Conservation (phyloP, 1,140 invertebrate species). For the Lordiphosa collinella region DNA sequence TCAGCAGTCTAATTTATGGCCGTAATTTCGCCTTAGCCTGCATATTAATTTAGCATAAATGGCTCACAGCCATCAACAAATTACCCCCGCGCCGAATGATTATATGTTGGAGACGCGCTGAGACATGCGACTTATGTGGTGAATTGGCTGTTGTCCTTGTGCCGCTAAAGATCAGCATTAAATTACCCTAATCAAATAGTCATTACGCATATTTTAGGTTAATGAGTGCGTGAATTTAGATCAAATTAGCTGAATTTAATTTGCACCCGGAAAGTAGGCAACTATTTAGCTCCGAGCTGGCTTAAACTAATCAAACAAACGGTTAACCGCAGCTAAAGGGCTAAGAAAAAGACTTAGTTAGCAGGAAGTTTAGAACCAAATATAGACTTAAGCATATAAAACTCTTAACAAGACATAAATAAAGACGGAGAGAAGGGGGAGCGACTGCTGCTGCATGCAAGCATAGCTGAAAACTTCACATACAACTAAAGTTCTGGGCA, state of each 20-base stretch:
- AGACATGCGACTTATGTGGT: constrained; percentile 26
- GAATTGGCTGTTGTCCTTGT: constrained; percentile 34
- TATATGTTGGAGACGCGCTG: constrained; percentile 38
- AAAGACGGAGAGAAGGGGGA: constrained; percentile 22
- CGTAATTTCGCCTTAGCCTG: constrained; percentile 51
- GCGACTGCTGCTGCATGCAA: too few relatives aligned
- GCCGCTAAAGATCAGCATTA: constrained; percentile 61
- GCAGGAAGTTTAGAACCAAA: constrained; percentile 62
- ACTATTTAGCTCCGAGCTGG: constrained; percentile 19
- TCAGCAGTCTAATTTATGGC: constrained; percentile 57
- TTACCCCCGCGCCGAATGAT: constrained; percentile 54
- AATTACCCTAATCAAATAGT: constrained; percentile 75
- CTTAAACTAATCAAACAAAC: constrained; percentile 48
- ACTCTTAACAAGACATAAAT: constrained; percentile 77
- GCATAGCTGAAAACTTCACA: constrained; percentile 36
- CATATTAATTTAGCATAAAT: constrained; percentile 71
- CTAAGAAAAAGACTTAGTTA: constrained; percentile 39
- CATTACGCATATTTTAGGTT: constrained; percentile 68
- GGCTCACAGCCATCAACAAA: constrained; percentile 58
- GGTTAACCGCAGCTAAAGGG: constrained; percentile 30
- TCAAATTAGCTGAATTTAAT: constrained; percentile 57
- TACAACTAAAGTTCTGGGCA: constrained; percentile 38
- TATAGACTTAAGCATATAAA: constrained; percentile 66
- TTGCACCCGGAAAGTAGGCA: constrained; percentile 30
- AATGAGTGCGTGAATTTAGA: constrained; percentile 70